Evolutionary conservation across 2,113 vertebrate genomes (phyloP).

Genomic region (Scopus umbretta): DNA sequence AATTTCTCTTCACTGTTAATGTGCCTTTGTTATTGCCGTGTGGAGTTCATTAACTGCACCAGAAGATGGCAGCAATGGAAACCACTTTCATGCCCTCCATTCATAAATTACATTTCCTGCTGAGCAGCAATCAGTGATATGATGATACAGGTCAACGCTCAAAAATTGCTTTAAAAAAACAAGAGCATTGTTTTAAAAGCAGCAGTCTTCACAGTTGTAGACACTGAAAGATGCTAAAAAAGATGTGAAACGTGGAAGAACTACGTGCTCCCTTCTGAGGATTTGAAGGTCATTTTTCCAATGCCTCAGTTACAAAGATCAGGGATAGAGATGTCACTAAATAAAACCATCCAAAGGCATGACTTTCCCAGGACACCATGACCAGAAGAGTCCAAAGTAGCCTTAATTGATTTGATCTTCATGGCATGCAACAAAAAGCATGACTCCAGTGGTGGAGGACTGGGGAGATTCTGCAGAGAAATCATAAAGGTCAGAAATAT

Average conservation of each 20-base stretch:
- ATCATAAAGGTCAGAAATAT: neutral
- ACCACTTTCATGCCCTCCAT: neutral
- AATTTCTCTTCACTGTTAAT: slow-evolving; percentile 15
- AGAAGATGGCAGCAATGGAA: slow-evolving; percentile 61
- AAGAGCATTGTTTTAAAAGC: neutral
- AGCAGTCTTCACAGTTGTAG: neutral
- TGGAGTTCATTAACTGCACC: slow-evolving; percentile 14
- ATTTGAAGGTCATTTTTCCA: neutral
- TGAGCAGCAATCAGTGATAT: neutral
- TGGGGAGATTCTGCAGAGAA: neutral
- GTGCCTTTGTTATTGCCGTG: neutral
- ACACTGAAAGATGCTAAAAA: neutral
- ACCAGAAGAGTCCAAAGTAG: neutral
- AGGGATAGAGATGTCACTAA: neutral
- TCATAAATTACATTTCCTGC: neutral
- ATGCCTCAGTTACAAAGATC: neutral
- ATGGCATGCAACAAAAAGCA: neutral
- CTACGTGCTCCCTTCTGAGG: neutral
- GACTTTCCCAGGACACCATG: neutral
- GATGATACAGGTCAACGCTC: neutral
- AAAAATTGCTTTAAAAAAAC: neutral
- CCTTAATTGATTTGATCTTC: neutral
- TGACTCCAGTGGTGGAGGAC: neutral
- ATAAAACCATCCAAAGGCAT: neutral
- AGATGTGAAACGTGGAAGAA: neutral